Percentiles rank a stretch among this genome's conserved stretches.
Conservation (phyloP, 1,140 invertebrate genomes). For the Aphaenogaster rudis region DNA sequence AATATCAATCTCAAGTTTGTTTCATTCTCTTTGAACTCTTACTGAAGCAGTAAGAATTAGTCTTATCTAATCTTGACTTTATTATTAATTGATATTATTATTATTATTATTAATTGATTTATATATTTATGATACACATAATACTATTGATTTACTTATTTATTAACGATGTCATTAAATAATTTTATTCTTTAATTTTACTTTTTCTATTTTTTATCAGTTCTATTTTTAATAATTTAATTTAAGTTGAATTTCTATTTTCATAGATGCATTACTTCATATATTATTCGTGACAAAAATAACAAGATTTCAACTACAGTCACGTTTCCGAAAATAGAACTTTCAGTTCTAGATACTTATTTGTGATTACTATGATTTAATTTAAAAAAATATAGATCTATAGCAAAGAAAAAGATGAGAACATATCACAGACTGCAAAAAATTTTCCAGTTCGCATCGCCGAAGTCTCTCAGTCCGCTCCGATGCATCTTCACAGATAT, state of each 20-base stretch:
- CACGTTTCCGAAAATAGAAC: background rate
- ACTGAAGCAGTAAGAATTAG: background rate
- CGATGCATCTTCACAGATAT: background rate
- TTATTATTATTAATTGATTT: constrained; percentile 20
- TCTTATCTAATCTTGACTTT: background rate
- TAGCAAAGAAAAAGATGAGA: background rate
- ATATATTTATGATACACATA: too few species aligned
- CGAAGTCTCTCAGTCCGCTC: background rate
- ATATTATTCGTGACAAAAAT: constrained; percentile 27
- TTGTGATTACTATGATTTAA: background rate
- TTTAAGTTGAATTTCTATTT: background rate
- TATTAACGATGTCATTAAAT: background rate
- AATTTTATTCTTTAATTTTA: constrained; percentile 4
- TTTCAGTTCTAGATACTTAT: background rate
- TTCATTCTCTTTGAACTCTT: background rate
- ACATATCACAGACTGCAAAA: background rate
- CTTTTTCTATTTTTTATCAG: background rate
- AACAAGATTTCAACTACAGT: background rate
- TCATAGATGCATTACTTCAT: background rate
- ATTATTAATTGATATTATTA: background rate
- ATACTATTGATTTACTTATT: too few species aligned
- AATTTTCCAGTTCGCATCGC: background rate
- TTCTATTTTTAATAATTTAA: constrained; percentile 7
- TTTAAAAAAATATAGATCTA: background rate
- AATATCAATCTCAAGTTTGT: background rate